phyloP scores from a whole-genome alignment of 1,140 invertebrate genomes.

The Gryon sp. region DNA sequence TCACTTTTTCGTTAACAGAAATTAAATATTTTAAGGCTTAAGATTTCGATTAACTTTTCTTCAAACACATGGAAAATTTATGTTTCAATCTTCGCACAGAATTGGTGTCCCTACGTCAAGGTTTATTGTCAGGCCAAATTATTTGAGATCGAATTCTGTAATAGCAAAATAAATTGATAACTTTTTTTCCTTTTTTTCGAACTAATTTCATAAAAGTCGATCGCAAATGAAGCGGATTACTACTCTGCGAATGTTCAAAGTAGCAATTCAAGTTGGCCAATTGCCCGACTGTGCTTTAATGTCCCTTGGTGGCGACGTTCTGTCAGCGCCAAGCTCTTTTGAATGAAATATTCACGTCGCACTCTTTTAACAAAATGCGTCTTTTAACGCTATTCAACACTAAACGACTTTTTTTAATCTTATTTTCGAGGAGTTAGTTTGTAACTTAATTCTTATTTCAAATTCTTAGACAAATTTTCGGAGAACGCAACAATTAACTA shows the following conservation, averaged over 20 bases:
- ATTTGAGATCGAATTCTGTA: neutral
- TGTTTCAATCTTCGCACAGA: conserved; percentile 36
- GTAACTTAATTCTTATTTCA: no score
- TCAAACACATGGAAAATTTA: conserved; percentile 35
- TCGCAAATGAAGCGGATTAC: conserved; percentile 27
- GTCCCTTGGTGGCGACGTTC: neutral
- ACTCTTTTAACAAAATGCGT: conserved; percentile 1
- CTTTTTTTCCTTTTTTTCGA: neutral
- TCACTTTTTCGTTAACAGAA: neutral
- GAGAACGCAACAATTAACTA: no score
- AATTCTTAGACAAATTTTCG: no score
- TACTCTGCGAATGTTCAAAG: conserved; percentile 9
- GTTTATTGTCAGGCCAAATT: conserved; percentile 37
- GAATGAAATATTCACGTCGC: conserved; percentile 5
- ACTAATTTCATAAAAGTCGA: conserved; percentile 11
- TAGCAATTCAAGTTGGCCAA: conserved; percentile 13
- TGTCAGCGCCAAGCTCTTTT: neutral
- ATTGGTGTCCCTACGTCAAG: conserved; percentile 14
- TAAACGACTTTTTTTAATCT: no score
- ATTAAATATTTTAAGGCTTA: conserved; percentile 15
- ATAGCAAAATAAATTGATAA: conserved; percentile 2
- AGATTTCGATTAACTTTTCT: neutral
- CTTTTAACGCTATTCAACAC: no score
- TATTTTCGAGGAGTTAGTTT: no score
- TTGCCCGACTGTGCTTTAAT: conserved; percentile 10